Conservation (phyloP, 23 tunicate species). For the Clavelina lepadiformis region DNA sequence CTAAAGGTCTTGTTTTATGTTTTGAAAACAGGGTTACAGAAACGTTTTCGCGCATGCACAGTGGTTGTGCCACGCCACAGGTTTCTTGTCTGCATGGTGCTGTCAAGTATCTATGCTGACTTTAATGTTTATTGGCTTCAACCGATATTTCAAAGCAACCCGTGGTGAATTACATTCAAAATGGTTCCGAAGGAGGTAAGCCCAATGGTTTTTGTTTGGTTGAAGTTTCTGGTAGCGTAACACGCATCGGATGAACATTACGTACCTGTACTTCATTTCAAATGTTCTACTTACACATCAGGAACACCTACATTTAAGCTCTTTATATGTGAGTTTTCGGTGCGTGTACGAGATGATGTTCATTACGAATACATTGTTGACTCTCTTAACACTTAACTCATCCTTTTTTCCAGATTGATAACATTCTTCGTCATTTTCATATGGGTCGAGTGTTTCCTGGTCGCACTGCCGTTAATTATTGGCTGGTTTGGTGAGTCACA, state of each 20-base stretch:
- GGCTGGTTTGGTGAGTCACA: conserved; percentile 69
- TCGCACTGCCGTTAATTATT: conserved; percentile 41
- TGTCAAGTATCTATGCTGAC: conserved; percentile 45
- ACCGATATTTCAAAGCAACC: conserved; percentile 34
- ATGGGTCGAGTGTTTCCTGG: conserved; percentile 40
- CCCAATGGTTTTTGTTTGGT: not conserved
- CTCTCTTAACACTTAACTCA: too few relatives aligned
- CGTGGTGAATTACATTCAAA: not conserved
- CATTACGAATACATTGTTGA: too few relatives aligned
- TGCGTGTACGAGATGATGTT: too few relatives aligned
- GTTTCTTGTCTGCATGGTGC: conserved; percentile 29
- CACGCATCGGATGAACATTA: too few relatives aligned
- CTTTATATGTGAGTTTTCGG: not conserved
- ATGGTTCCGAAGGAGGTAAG: conserved; percentile 22
- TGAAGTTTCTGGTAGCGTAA: not conserved
- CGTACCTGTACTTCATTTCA: too few relatives aligned
- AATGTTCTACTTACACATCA: too few relatives aligned
- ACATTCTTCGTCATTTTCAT: conserved; percentile 15
- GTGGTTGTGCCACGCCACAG: conserved; percentile 40
- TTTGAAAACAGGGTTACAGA: conserved; percentile 40
- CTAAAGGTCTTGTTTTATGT: too few relatives aligned
- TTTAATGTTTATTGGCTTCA: conserved; percentile 34
- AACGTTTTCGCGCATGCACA: conserved; percentile 17
- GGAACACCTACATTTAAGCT: too few relatives aligned
- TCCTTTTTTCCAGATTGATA: conserved; percentile 23